Percentiles rank a stretch among this genome's conserved stretches.
phyloP scores from a whole-genome alignment of 2,888 invertebrate species.

The Pherbina coryleti region DNA sequence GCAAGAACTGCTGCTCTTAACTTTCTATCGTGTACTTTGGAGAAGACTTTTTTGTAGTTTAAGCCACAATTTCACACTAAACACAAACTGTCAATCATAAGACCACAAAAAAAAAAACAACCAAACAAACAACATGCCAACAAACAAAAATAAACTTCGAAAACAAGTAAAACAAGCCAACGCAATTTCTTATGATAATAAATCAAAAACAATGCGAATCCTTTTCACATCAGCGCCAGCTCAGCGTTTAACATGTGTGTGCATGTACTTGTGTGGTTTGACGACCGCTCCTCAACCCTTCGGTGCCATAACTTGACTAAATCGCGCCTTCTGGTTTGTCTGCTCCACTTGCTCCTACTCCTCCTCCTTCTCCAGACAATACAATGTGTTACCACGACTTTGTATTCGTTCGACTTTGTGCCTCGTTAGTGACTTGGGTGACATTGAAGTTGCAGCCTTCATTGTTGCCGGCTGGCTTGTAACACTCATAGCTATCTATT shows the following conservation, averaged over 20 bases:
- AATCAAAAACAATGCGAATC: conserved; percentile 1
- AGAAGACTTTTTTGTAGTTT: no score
- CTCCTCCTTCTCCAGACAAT: no score
- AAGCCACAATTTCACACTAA: not conserved
- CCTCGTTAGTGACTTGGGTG: not conserved
- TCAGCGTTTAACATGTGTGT: no score
- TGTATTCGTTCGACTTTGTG: no score
- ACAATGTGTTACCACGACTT: no score
- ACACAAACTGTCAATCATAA: not conserved
- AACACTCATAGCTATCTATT: not conserved
- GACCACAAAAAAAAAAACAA: not conserved
- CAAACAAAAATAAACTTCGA: not conserved
- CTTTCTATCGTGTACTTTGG: not conserved
- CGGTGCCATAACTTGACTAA: not conserved
- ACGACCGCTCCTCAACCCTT: not conserved
- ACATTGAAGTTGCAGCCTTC: conserved; percentile 22
- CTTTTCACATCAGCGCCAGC: no score
- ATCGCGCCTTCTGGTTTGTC: not conserved
- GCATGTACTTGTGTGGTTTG: not conserved
- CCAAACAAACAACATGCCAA: not conserved
- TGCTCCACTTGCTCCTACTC: no score
- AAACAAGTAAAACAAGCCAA: not conserved
- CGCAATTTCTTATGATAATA: conserved; percentile 11
- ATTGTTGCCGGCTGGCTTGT: not conserved
- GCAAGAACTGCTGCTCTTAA: not conserved